Conservation (phyloP, 2,888 invertebrate genomes). For the Conomelus anceps region DNA sequence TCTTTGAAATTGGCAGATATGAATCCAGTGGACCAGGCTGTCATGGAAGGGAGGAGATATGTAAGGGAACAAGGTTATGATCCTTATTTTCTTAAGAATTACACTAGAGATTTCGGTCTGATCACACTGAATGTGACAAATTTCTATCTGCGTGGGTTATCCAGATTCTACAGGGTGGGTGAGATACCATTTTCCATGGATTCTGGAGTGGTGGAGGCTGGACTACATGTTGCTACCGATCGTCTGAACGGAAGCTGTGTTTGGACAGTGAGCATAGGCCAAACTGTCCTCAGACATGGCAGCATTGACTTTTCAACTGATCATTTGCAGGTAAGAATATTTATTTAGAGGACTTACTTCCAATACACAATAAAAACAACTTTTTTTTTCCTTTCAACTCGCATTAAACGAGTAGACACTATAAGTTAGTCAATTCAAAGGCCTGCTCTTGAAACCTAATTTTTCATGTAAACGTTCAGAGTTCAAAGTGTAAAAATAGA, state of each 20-base stretch:
- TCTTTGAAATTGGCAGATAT: constrained; percentile 14
- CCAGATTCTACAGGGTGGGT: constrained; percentile 74
- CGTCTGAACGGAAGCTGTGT: constrained; percentile 65
- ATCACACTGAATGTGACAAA: constrained; percentile 29
- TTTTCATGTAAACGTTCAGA: no score
- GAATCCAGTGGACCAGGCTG: constrained; percentile 68
- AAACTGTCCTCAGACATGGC: constrained; percentile 60
- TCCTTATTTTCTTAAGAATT: constrained; percentile 50
- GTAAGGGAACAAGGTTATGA: constrained; percentile 60
- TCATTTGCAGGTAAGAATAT: constrained; percentile 52
- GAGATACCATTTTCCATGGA: constrained; percentile 65
- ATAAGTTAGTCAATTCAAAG: no score
- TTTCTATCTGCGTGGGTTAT: constrained; percentile 57
- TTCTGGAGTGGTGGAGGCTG: constrained; percentile 59
- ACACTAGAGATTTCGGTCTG: constrained; percentile 26
- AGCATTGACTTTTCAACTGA: constrained; percentile 71
- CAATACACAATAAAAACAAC: no score
- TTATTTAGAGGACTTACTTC: no score
- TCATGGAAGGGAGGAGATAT: constrained; percentile 64
- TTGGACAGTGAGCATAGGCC: constrained; percentile 65
- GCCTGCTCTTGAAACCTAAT: no score
- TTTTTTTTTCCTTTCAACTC: no score
- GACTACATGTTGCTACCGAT: constrained; percentile 72
- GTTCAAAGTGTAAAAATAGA: no score
- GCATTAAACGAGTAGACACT: no score